Base-by-base conservation (phyloP, 2,888 invertebrate species). In the Notodromas monacha region DNA sequence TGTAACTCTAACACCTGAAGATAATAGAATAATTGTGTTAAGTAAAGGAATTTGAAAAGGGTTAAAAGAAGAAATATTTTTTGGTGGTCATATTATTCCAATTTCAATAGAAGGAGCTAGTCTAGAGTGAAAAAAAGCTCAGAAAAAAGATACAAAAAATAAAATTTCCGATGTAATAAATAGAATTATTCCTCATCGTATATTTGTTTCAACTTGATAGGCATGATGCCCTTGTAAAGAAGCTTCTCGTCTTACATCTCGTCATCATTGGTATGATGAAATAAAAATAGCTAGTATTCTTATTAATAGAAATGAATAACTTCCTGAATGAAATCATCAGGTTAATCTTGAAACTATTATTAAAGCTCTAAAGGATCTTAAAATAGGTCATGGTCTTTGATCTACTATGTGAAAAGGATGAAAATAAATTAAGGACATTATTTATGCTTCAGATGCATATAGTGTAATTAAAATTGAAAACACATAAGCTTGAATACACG, bases 131-230 rank as follows among this genome's bases (percentile, higher is more conserved):
- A 51, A 51, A 40, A 48, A 52, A 21, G 50, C 50, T 49, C 56
- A 60, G 44, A 62, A 62, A 45, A 62, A 60, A n/a, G 56, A 52
- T 30, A 57, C 42, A 41, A 61, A 60, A 43, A 57, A 61, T 38
- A 64, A 50, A 38, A 66, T 47, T 60, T 67, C 65, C 29, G 65
- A 66, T 4, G 60, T 45, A 60, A 66, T 65, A 56, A 67, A 66
- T 51, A 66, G 45, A 45, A 66, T 61, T 60, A 67, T 66, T 39
- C 65, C 65, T 55, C 60, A 59, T 34, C 60, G 60, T 45, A 68
- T 21, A 21, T 21, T 21, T 21, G 21, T 21, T 21, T 21, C 21
- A 21, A 65, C 63, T 42, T 48, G 41, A 14, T 49, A 46, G 1
- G 64, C 62, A 42, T 68, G 66, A 32, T 56, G 45, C 2, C 65